Percentiles rank a stretch among this genome's conserved stretches.
Evolutionary conservation across 2,888 invertebrate genomes (phyloP).

Genomic region (Noctua pronuba): DNA sequence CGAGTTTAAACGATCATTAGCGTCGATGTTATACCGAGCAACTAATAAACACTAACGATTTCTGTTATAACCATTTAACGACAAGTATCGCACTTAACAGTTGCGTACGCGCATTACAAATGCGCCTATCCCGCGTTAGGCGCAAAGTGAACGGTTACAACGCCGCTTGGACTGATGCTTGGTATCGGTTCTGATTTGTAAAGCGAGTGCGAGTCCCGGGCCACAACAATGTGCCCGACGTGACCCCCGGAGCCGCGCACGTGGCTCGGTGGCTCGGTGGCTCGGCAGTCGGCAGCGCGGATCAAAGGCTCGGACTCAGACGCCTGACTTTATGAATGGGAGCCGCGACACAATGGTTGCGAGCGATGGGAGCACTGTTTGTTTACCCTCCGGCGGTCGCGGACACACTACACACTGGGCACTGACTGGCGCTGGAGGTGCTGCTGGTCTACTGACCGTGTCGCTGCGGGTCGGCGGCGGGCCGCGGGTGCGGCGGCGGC

Average conservation of each 20-base stretch:
- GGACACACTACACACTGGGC: conserved; percentile 54
- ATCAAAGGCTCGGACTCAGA: conserved; percentile 53
- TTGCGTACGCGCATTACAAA: conserved; percentile 67
- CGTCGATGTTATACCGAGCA: conserved; percentile 13
- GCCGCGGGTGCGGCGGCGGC: conserved; percentile 82
- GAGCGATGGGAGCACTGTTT: conserved; percentile 54
- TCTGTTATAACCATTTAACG: conserved; percentile 21
- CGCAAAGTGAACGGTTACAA: conserved; percentile 54
- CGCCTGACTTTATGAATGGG: conserved; percentile 54
- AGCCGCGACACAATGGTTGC: conserved; percentile 51
- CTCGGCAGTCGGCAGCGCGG: conserved; percentile 42
- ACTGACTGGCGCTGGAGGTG: conserved; percentile 39
- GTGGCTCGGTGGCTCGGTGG: conserved; percentile 60
- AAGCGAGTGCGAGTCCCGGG: conserved; percentile 50
- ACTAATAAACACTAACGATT: conserved; percentile 44
- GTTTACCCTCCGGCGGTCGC: conserved; percentile 51
- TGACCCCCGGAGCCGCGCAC: conserved; percentile 65
- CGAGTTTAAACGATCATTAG: neutral
- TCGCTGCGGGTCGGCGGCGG: conserved; percentile 69
- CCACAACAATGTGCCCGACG: conserved; percentile 59
- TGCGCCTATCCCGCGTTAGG: conserved; percentile 62
- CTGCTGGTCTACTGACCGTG: conserved; percentile 83
- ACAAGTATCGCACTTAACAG: conserved; percentile 54
- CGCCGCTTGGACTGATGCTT: conserved; percentile 49
- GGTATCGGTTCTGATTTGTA: conserved; percentile 68